A percentile compares a stretch with the other conserved stretches of the same genome.
Conservation (phyloP, 2,888 invertebrate species). For the Heliothis peltigera region DNA sequence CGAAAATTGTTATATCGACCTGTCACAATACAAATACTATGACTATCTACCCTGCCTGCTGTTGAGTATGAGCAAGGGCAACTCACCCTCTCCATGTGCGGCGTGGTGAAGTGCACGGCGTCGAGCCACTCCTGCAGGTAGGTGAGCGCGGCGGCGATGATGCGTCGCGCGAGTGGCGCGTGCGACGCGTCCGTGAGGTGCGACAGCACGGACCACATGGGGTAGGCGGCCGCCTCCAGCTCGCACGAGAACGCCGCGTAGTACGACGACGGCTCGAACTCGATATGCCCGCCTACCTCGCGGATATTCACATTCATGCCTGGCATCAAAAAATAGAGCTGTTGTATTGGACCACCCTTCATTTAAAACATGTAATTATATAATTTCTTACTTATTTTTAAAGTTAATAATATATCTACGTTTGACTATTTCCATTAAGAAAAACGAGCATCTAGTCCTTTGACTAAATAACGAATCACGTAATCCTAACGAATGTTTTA, state of each 20-base stretch:
- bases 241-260: constrained; percentile 99
- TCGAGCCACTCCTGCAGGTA: constrained; percentile 97
- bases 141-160: constrained; percentile 93
- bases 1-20: too few relatives aligned
- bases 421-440: too few relatives aligned
- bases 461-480: too few relatives aligned
- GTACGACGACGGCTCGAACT: constrained; percentile 99
- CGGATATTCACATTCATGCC: constrained; percentile 99
- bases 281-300: constrained; percentile 97
- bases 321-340: constrained; percentile 77
- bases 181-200: constrained; percentile 94
- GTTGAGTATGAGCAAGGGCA: too few relatives aligned
- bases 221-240: constrained; percentile 98
- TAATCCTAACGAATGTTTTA: too few relatives aligned
- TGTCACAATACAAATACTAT: too few relatives aligned
- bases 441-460: too few relatives aligned
- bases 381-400: too few relatives aligned
- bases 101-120: constrained; percentile 93
- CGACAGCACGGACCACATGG: constrained; percentile 98
- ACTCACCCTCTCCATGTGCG: constrained; percentile 85
- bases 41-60: too few relatives aligned
- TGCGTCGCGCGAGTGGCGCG: constrained; percentile 93
- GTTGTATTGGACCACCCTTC: too few relatives aligned
- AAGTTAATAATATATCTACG: too few relatives aligned
- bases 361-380: too few relatives aligned